These are phyloP conservation scores for Palloptera scutellata DNA, from an alignment of 2,888 invertebrate species.

Conservation along the genomic window DNA sequence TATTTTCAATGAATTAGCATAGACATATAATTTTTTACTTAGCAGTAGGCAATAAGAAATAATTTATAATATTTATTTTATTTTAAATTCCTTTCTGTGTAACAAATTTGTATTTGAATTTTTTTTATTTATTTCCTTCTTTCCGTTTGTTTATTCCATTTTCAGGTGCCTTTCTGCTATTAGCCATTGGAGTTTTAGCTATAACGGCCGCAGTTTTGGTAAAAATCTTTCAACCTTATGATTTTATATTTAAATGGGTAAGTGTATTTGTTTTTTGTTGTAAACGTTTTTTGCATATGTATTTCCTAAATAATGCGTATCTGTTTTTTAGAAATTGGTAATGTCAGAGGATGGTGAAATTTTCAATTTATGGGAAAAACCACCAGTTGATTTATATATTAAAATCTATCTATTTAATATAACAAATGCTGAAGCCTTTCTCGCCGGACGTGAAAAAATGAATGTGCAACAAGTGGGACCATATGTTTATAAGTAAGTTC, in stretches of 20 bases:
- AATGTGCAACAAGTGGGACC: constrained; percentile 83
- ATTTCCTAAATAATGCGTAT: not conserved
- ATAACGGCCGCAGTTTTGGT: constrained; percentile 73
- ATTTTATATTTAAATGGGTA: constrained; percentile 77
- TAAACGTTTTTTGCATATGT: not conserved
- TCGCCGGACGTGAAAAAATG: constrained; percentile 76
- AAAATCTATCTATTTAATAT: constrained; percentile 84
- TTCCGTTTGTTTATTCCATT: too few species aligned
- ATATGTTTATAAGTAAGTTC: constrained; percentile 84
- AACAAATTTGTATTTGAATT: too few species aligned
- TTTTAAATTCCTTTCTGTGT: too few species aligned
- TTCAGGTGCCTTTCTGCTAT: constrained; percentile 76
- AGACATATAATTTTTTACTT: too few species aligned
- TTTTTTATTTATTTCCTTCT: too few species aligned
- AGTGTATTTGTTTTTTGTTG: constrained; percentile 52
- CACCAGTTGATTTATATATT: constrained; percentile 80
- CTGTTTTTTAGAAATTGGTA: constrained; percentile 72
- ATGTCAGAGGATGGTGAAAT: constrained; percentile 81
- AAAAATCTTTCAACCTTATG: constrained; percentile 76
- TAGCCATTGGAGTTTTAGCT: constrained; percentile 74
- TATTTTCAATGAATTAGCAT: too few species aligned
- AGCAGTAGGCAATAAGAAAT: too few species aligned
- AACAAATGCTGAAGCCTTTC: constrained; percentile 81
- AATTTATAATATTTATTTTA: too few species aligned
- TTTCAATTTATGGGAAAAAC: constrained; percentile 82